Evolutionary conservation across 2,113 vertebrate species (phyloP).

Genomic region (Trichomycterus rosablanca): DNA sequence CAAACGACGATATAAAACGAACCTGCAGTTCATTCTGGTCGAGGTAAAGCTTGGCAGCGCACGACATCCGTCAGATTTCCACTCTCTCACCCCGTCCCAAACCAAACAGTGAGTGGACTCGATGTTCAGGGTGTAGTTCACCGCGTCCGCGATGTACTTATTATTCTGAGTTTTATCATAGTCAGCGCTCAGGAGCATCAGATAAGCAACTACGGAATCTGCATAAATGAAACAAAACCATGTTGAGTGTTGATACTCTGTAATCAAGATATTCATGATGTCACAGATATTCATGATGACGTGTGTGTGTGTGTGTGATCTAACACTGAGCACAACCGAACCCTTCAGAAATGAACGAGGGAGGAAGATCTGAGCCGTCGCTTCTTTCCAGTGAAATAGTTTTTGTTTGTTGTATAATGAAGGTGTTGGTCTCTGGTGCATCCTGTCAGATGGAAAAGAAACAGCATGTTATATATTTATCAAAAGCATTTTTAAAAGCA

Average conservation of each 20-base stretch:
- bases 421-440: slow-evolving; percentile 70
- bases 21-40: slow-evolving; percentile 75
- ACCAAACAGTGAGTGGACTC: slow-evolving; percentile 66
- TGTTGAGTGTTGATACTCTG: neutral
- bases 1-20: too few species aligned
- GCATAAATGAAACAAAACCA: slow-evolving; percentile 15
- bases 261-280: neutral
- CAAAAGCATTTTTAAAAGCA: neutral
- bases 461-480: neutral
- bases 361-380: slow-evolving; percentile 55
- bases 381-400: slow-evolving; percentile 59
- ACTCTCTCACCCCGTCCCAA: slow-evolving; percentile 62
- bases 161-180: slow-evolving; percentile 56
- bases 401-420: slow-evolving; percentile 61
- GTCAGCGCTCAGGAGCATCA: slow-evolving; percentile 70
- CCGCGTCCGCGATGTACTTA: slow-evolving; percentile 48
- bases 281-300: too few species aligned
- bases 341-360: slow-evolving; percentile 57
- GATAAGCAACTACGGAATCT: slow-evolving; percentile 56
- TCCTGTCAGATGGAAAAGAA: slow-evolving; percentile 53
- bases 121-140: slow-evolving; percentile 67
- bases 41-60: slow-evolving; percentile 49
- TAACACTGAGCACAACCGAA: slow-evolving; percentile 35
- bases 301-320: neutral
- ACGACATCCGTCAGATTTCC: slow-evolving; percentile 57